Conservation (phyloP, 2,113 vertebrate genomes). For the Orcinus orca region DNA sequence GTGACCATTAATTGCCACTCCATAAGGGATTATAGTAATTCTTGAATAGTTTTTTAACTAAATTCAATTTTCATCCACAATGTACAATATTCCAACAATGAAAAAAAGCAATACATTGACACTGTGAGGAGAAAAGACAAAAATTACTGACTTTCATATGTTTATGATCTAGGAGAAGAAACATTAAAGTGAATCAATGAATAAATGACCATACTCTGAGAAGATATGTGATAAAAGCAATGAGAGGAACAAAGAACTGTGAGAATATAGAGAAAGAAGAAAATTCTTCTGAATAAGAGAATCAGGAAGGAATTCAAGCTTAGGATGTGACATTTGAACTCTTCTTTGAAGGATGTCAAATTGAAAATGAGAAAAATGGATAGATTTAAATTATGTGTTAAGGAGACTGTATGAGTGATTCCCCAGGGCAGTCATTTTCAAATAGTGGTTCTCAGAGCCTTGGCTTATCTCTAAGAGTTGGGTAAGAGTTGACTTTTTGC, state of each 20-base stretch:
- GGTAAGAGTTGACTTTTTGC: neutral
- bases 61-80: neutral
- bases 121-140: neutral
- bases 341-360: neutral
- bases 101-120: neutral
- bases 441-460: neutral
- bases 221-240: neutral
- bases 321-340: neutral
- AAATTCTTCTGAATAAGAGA: neutral
- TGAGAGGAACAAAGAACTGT: neutral
- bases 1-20: neutral
- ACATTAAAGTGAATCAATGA: neutral
- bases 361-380: neutral
- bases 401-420: neutral
- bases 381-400: neutral
- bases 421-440: neutral
- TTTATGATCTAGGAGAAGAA: neutral
- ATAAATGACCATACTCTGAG: neutral
- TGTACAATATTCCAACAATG: neutral
- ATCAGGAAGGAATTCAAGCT: neutral
- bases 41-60: neutral
- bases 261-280: neutral
- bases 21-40: neutral
- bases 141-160: neutral
- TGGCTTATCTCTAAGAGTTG: neutral